Evolutionary conservation across 2,888 invertebrate genomes (phyloP).

Genomic region (Tetheella fluctuosa): DNA sequence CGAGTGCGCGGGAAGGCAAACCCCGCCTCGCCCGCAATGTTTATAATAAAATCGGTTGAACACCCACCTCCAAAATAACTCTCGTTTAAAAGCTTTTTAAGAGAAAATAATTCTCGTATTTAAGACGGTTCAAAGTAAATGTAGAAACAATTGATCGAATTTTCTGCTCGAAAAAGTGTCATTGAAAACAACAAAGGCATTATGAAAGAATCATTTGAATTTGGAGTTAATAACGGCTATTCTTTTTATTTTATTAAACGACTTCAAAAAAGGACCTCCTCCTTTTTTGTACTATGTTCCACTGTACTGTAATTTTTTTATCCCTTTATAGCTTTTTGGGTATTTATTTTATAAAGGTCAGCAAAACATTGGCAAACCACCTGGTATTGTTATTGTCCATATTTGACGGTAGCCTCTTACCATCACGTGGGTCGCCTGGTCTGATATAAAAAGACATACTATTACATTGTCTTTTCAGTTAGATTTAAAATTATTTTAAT

Average conservation of each 20-base stretch:
- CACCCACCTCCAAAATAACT: not conserved
- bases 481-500: too few relatives aligned
- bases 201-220: not conserved
- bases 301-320: too few relatives aligned
- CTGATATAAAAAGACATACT: too few relatives aligned
- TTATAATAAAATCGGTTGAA: constrained; percentile 3
- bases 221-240: not conserved
- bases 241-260: not conserved
- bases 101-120: not conserved
- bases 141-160: not conserved
- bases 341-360: too few relatives aligned
- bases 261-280: too few relatives aligned
- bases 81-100: constrained; percentile 8
- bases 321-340: too few relatives aligned
- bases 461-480: too few relatives aligned
- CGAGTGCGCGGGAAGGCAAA: not conserved
- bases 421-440: too few relatives aligned
- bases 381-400: too few relatives aligned
- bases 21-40: not conserved
- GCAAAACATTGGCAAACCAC: too few relatives aligned
- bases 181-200: not conserved
- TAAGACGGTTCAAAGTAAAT: not conserved
- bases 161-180: not conserved
- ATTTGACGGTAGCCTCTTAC: too few relatives aligned
- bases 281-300: too few relatives aligned